Evolutionary conservation across 2,113 vertebrate genomes (phyloP).

Genomic region (Ursus arctos): DNA sequence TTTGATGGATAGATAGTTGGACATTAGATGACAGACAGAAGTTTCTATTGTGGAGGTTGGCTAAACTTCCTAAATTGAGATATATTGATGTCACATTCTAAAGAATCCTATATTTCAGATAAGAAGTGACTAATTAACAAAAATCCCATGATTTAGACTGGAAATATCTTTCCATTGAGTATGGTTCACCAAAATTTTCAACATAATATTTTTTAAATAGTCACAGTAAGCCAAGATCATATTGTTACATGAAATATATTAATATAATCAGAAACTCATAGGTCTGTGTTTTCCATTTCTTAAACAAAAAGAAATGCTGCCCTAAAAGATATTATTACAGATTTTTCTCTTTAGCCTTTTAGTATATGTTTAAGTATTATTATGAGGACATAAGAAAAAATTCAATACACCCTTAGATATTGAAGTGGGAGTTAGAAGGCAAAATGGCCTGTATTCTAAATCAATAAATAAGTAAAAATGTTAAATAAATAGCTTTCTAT

Average conservation of each 20-base stretch:
- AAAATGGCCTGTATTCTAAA: background rate
- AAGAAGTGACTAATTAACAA: background rate
- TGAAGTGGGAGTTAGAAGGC: background rate
- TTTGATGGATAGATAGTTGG: background rate
- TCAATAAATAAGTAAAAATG: background rate
- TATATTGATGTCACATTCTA: background rate
- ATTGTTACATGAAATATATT: background rate
- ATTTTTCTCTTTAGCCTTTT: constrained; percentile 1
- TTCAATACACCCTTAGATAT: background rate
- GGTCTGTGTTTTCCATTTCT: background rate
- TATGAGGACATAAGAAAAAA: background rate
- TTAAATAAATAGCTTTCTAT: background rate
- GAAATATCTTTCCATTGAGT: background rate
- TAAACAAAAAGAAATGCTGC: background rate
- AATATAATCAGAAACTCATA: background rate
- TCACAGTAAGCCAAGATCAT: background rate
- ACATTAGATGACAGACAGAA: background rate
- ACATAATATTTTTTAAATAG: background rate
- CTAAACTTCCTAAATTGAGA: background rate
- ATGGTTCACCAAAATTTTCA: background rate
- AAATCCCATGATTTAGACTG: background rate
- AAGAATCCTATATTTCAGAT: background rate
- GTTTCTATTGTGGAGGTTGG: background rate
- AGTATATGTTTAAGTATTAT: background rate
- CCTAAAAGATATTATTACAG: background rate